Conservation (phyloP, 1,140 invertebrate genomes). For the Agrilus planipennis region DNA sequence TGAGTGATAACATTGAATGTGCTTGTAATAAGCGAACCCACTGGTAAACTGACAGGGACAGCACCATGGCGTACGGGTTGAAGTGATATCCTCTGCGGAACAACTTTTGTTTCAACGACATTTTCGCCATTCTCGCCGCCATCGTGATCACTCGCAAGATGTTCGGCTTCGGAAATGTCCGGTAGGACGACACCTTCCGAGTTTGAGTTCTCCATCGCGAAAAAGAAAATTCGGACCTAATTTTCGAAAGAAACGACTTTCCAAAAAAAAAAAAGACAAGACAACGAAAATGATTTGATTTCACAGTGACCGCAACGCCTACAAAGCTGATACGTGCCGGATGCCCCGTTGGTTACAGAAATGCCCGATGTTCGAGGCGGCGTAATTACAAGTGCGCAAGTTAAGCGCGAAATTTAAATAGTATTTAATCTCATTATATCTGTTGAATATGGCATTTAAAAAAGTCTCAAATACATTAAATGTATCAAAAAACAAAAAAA, state of each 20-base stretch:
- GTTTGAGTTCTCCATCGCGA: constrained; percentile 38
- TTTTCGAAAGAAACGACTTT: constrained; percentile 3
- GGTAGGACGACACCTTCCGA: constrained; percentile 54
- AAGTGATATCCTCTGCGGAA: constrained; percentile 32
- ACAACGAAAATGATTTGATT: not conserved
- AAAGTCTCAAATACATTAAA: too few relatives aligned
- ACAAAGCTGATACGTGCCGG: constrained; percentile 5
- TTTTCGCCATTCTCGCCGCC: constrained; percentile 33
- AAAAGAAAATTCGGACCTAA: constrained; percentile 13
- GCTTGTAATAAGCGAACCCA: constrained; percentile 66
- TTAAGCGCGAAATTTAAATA: constrained; percentile 11
- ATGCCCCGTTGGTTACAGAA: constrained; percentile 10
- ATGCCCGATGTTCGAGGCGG: constrained; percentile 11
- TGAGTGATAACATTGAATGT: constrained; percentile 76
- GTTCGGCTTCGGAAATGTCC: constrained; percentile 54
- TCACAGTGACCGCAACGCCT: not conserved
- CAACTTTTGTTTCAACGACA: constrained; percentile 36
- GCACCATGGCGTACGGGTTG: constrained; percentile 40
- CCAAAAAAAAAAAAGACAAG: constrained; percentile 1
- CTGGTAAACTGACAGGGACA: constrained; percentile 63
- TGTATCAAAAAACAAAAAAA: too few relatives aligned
- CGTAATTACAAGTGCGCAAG: constrained; percentile 4
- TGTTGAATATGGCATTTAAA: too few relatives aligned
- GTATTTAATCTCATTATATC: too few relatives aligned
- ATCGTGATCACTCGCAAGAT: constrained; percentile 45